These are phyloP conservation scores for Nomada ruficornis DNA, from an alignment of 2,888 invertebrate species.

Conservation along the genomic window DNA sequence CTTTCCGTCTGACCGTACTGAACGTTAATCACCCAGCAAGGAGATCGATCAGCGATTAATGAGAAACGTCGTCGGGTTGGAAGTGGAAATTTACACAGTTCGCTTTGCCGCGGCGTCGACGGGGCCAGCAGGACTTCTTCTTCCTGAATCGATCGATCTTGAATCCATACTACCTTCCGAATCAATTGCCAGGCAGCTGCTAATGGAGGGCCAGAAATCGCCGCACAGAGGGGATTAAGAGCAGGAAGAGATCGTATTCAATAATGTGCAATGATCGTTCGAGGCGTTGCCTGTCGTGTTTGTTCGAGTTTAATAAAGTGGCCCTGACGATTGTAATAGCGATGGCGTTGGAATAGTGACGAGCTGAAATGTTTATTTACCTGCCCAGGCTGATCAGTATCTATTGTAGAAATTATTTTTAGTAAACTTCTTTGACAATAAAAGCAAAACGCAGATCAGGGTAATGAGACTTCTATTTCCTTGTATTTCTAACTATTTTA, in stretches of 20 bases:
- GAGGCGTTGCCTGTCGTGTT: conserved; percentile 20
- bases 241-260: conserved; percentile 42
- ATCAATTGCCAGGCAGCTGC: conserved; percentile 26
- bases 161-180: conserved; percentile 60
- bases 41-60: conserved; percentile 75
- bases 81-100: conserved; percentile 71
- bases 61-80: conserved; percentile 70
- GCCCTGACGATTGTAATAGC: not conserved
- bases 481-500: too few species aligned
- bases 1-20: conserved; percentile 49
- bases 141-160: conserved; percentile 62
- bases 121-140: conserved; percentile 43
- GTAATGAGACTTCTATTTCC: too few species aligned
- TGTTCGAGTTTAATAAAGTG: conserved; percentile 48
- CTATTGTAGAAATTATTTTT: too few species aligned
- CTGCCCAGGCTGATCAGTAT: too few species aligned
- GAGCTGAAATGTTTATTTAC: too few species aligned
- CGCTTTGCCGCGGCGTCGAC: conserved; percentile 48
- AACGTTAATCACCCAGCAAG: conserved; percentile 71
- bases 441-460: too few species aligned
- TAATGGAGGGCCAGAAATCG: conserved; percentile 54
- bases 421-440: too few species aligned
- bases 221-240: conserved; percentile 52
- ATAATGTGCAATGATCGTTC: conserved; percentile 63
- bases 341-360: too few species aligned